Evolutionary conservation across 2,797 vertebrate genomes (phyloP), one percentile per base, ranked within the genome.

Genomic region (Oophaga sylvatica): DNA sequence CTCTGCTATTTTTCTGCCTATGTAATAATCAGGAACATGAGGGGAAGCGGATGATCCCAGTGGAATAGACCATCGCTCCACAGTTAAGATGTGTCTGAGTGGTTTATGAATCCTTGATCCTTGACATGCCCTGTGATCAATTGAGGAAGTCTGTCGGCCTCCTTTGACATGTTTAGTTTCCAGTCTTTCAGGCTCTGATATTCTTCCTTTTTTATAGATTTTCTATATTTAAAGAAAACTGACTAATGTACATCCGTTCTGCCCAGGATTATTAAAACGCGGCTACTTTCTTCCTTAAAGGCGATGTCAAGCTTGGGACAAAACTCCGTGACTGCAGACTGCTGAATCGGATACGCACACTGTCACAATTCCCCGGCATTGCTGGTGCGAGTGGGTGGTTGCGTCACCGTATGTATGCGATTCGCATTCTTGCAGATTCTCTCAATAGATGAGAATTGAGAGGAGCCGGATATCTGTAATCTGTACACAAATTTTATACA

Each of bases 81-180:
- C 26, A 48, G 35, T 85, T 77, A 85, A 56, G 60, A 85, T 65
- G 73, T 85, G 80, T 81, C 80, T 81, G 73, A 84, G 70, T 85
- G 63, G 73, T 85, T 85, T 85, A 85, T 85, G 83, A 16, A 77
- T 78, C 83, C 83, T 67, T 77, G 83, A 78, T 76, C 48, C 73
- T 77, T 85, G 60, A 85, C 83, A 75, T 85, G 60, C 73, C 83
- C 83, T 67, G 15, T 62, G 59, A 63, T 85, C 71, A 77, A 67
- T 67, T 65, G 73, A 85, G 83, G 83, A 85, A 85, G 73, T 85
- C 63, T 78, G 71, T 78, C 60, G 73, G 45, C 41, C 45, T 83
- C 11, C 48, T 20, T 85, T 83, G 67, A 68, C 48, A 83, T 83
- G 63, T 70, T 80, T 80, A 59, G 56, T 80, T 85, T 85, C 45